Percentiles rank a stretch among this genome's conserved stretches.
Evolutionary conservation across 2,797 vertebrate species (phyloP).

Genomic region (Semotilus atromaculatus): DNA sequence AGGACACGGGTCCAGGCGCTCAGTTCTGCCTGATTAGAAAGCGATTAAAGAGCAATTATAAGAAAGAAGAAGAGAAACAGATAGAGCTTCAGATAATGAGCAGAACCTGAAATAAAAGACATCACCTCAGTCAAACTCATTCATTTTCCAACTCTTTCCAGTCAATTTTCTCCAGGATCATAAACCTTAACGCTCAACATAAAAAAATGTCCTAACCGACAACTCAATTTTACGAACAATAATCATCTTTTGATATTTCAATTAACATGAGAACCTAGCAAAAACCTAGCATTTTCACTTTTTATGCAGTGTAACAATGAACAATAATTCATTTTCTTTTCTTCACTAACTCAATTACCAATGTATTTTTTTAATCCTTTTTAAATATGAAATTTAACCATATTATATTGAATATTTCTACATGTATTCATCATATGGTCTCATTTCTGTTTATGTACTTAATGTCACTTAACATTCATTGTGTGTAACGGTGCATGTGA

Average conservation of each 20-base stretch:
- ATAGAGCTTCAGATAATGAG: neutral
- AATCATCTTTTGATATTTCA: neutral
- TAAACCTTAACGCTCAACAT: neutral
- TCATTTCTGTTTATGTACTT: neutral
- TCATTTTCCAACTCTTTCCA: neutral
- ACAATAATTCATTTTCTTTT: neutral
- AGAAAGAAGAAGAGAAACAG: neutral
- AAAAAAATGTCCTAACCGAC: neutral
- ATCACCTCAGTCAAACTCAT: neutral
- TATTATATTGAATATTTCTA: neutral
- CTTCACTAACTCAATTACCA: neutral
- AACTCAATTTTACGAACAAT: neutral
- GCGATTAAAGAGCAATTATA: conserved; percentile 12
- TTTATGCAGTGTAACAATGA: neutral
- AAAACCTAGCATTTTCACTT: neutral
- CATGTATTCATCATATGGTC: too few species aligned
- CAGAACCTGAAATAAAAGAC: neutral
- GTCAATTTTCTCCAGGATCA: neutral
- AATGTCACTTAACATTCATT: neutral
- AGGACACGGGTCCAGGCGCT: neutral
- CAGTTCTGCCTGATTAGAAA: conserved; percentile 5
- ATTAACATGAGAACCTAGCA: neutral
- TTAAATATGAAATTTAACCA: neutral
- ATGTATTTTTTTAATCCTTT: neutral
- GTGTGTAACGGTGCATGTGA: neutral